These are phyloP conservation scores for Ctenodactylus gundi DNA, from an alignment of 2,113 vertebrate genomes.

Conservation along the genomic window DNA sequence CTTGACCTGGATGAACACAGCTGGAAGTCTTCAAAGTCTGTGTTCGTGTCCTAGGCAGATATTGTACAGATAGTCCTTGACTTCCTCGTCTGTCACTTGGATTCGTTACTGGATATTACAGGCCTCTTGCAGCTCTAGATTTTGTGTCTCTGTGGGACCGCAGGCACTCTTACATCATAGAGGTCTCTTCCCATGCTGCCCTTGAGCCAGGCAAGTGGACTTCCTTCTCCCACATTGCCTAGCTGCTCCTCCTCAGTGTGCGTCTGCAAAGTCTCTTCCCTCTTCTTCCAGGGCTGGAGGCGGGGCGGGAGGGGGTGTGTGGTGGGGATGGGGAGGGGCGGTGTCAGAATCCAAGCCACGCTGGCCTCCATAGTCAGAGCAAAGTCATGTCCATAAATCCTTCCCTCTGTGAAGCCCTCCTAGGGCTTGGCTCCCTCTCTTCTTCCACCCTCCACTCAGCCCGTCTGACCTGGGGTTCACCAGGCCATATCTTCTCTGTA, in stretches of 20 bases:
- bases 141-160: neutral
- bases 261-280: neutral
- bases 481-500: neutral
- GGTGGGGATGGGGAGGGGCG: too few relatives aligned
- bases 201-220: too few relatives aligned
- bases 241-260: too few relatives aligned
- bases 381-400: neutral
- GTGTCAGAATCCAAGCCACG: neutral
- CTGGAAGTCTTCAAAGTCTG: neutral
- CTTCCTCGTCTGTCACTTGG: neutral
- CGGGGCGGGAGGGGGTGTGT: too few relatives aligned
- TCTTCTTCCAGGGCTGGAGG: neutral
- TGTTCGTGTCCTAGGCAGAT: accelerated
- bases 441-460: neutral
- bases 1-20: neutral
- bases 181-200: too few relatives aligned
- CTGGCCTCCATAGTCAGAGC: neutral
- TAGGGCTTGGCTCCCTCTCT: neutral
- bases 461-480: neutral
- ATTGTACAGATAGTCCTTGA: neutral
- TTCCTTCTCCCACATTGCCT: neutral
- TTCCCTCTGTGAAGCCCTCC: too few relatives aligned
- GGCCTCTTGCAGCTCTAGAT: neutral
- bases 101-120: too few relatives aligned
- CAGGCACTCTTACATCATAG: too few relatives aligned